Evolutionary conservation across 2,888 invertebrate genomes (phyloP), one percentile per base, ranked within the genome.

Genomic region (Punctoribates punctum): DNA sequence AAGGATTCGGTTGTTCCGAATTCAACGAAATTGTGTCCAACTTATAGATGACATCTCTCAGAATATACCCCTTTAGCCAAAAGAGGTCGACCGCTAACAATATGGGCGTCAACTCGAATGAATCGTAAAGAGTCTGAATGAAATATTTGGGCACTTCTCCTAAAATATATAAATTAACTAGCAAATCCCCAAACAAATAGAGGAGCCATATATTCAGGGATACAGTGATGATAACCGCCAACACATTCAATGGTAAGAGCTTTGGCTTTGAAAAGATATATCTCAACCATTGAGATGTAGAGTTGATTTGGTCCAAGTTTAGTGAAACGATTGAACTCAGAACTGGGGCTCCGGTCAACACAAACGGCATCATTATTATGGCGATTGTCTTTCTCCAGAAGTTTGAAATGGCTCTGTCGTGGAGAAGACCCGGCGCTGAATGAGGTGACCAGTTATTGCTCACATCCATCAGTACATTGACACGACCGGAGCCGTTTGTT

Each of bases 71-170:
- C 34, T 65, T 65, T 4, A 38, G n/a, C 65, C 65, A 65, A 11
- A 65, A 34, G 13, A 65, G 20, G 38, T 65, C 34, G n/a, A 65
- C 17, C 4, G 65, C 15, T 27, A 65, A 11, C 6, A 65, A 4
- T 1, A 65, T 29, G 17, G 65, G 65, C 1, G 38, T 29, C 13
- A 65, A 15, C 6, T 65, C 65, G 20, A 65, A n/a, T 1, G 38
- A 15, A n/a, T 65, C 65, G 15, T 4, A 34, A 1, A 38, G 1
- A 1, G 9, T 8, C 1, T 29, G 11, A 15, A 65, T 34, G 1
- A 65, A 65, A 34, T 65, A 8, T 65, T 34, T n/a, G 65, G 65
- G 65, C 3, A 65, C 17, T 65, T 65, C 15, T 3, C 65, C 65
- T 29, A 65, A 65, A 65, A 65, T 38, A 4, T 25, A 38, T 38